Evolutionary conservation across 2,888 invertebrate species (phyloP), one percentile per base, ranked within the genome.

Genomic region (Tigriopus californicus): DNA sequence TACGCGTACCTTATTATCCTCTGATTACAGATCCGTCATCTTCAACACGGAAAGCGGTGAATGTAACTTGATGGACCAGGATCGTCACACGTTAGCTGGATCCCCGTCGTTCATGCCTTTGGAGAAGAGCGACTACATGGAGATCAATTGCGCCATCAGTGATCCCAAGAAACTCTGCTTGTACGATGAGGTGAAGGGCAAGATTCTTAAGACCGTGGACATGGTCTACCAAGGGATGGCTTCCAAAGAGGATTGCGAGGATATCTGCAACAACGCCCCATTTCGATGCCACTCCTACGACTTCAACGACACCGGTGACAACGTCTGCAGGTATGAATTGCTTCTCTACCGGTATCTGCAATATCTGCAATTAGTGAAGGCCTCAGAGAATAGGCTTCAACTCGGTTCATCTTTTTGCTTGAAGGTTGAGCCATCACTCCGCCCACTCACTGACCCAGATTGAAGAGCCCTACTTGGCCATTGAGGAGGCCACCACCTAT

Each of bases 281-380:
- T 89, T 84, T 79, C 63, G 84, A 69, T 91, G 91, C 71, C 90
- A 90, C 72, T 89, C 90, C 11, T 91, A 89, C 72, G 91, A 91
- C 71, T 89, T 85, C 70, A 89, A 89, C 56, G 91, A 90, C 70
- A 89, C 88, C 64, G 89, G 89, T 59, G 90, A 90, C 68, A 83
- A 85, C 77, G 89, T 91, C 54, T 92, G 91, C 75, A 80, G 91
- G 6, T 44, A 44, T n/a, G 15, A 6, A 44, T 10, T 44, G 15
- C n/a, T n/a, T n/a, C n/a, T n/a, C n/a, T n/a, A n/a, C n/a, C n/a
- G n/a, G n/a, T n/a, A n/a, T n/a, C n/a, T n/a, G n/a, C n/a, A n/a
- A n/a, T n/a, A n/a, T n/a, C n/a, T n/a, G n/a, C n/a, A n/a, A n/a
- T n/a, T n/a, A n/a, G n/a, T n/a, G n/a, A n/a, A n/a, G n/a, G n/a